These are phyloP conservation scores for Mus pahari DNA, from an alignment of 2,113 vertebrate genomes.

Conservation along the genomic window DNA sequence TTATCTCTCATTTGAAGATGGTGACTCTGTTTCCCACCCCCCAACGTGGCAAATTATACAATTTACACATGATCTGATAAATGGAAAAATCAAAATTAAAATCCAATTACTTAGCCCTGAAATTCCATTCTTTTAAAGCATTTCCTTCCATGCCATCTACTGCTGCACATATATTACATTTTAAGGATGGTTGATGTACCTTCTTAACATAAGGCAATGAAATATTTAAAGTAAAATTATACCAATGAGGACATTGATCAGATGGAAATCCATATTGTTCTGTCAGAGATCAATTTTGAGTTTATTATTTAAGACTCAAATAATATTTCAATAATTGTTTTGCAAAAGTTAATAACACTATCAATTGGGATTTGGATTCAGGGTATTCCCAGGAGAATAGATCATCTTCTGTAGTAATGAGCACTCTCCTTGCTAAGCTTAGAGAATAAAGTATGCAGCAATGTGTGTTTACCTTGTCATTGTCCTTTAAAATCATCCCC, in stretches of 20 bases:
- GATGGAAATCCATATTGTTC: accelerated
- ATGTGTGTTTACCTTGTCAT: neutral
- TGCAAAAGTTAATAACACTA: neutral
- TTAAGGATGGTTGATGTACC: neutral
- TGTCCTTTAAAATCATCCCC: neutral
- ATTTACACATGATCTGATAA: neutral
- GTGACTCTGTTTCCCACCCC: neutral
- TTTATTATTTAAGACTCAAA: neutral
- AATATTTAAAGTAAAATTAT: slow-evolving; percentile 30
- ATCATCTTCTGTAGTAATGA: neutral
- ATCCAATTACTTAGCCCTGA: neutral
- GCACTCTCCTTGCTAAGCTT: neutral
- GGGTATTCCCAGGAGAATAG: neutral
- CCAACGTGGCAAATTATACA: neutral
- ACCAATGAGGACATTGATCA: neutral
- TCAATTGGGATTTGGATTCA: neutral
- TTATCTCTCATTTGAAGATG: neutral
- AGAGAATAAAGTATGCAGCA: neutral
- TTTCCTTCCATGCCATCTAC: neutral
- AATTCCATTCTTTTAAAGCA: neutral
- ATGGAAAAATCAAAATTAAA: neutral
- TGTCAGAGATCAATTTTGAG: neutral
- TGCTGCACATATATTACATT: neutral
- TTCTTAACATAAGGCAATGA: neutral
- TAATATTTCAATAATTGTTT: neutral